A percentile compares a stretch with the other conserved stretches of the same genome.
Conservation (phyloP, 2,888 invertebrate genomes). For the Thereva nobilitata region DNA sequence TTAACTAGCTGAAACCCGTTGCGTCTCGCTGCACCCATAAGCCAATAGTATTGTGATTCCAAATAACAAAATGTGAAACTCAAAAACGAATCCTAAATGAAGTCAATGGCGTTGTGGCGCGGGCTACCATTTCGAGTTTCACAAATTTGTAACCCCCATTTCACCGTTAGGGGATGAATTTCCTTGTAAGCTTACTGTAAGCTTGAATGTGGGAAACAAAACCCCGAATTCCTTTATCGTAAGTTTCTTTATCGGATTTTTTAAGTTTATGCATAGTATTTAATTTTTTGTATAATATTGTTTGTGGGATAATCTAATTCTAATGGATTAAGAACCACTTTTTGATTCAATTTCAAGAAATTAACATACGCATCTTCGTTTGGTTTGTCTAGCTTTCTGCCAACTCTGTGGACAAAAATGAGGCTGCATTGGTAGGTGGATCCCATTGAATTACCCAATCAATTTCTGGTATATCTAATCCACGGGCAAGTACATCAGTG, state of each 20-base stretch:
- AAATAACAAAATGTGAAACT: too few species aligned
- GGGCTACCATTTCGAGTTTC: too few species aligned
- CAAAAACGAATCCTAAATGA: too few species aligned
- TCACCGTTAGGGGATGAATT: too few species aligned
- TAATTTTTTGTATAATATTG: slow-evolving; percentile 57
- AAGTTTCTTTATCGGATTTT: slow-evolving; percentile 71
- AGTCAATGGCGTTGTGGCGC: too few species aligned
- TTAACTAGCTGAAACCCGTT: too few species aligned
- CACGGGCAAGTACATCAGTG: slow-evolving; percentile 96
- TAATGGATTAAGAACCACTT: slow-evolving; percentile 67
- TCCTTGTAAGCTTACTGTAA: too few species aligned
- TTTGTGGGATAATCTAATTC: slow-evolving; percentile 35
- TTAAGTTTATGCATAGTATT: slow-evolving; percentile 68
- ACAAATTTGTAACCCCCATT: too few species aligned
- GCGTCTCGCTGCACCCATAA: too few species aligned
- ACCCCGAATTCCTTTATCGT: slow-evolving; percentile 87
- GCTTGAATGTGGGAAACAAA: slow-evolving; percentile 95
- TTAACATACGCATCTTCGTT: slow-evolving; percentile 87
- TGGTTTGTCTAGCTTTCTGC: slow-evolving; percentile 86
- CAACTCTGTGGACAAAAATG: slow-evolving; percentile 95
- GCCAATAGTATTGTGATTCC: too few species aligned
- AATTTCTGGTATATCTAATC: slow-evolving; percentile 94
- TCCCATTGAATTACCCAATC: slow-evolving; percentile 99
- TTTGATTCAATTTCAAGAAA: slow-evolving; percentile 89
- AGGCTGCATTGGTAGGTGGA: slow-evolving; percentile 84